Conservation (phyloP, 2,888 invertebrate genomes). For the Heliconius sara region DNA sequence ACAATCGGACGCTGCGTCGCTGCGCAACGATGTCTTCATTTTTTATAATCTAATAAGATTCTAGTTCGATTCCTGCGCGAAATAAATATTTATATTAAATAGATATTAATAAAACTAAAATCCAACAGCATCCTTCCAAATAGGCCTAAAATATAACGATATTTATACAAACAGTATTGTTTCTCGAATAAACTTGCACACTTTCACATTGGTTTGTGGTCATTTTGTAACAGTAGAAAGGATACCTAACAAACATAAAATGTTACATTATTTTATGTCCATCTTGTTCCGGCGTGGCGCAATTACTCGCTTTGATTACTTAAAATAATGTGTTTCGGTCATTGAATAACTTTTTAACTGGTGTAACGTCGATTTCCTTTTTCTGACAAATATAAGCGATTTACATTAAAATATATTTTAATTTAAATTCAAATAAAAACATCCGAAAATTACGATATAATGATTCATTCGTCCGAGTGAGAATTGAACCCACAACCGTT, state of each 20-base stretch:
- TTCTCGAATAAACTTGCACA: conserved; percentile 17
- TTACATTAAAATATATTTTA: too few relatives aligned
- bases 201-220: conserved; percentile 42
- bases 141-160: background rate
- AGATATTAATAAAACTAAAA: background rate
- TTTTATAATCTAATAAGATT: background rate
- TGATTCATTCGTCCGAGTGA: too few relatives aligned
- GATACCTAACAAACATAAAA: conserved; percentile 42
- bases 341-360: conserved; percentile 16
- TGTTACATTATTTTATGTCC: conserved; percentile 44
- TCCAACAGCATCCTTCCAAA: background rate
- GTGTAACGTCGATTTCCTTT: conserved; percentile 8
- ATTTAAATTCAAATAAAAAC: too few relatives aligned
- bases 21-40: background rate
- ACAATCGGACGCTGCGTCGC: background rate
- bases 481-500: too few relatives aligned
- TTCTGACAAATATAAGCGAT: background rate
- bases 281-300: conserved; percentile 42
- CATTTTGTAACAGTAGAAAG: conserved; percentile 48
- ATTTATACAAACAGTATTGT: conserved; percentile 8
- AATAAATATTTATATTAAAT: background rate
- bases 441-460: too few relatives aligned
- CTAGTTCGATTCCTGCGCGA: background rate
- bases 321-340: conserved; percentile 19
- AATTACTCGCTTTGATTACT: conserved; percentile 37